Evolutionary conservation across 2,113 vertebrate genomes (phyloP).

Genomic region (Hydrolagus affinis): DNA sequence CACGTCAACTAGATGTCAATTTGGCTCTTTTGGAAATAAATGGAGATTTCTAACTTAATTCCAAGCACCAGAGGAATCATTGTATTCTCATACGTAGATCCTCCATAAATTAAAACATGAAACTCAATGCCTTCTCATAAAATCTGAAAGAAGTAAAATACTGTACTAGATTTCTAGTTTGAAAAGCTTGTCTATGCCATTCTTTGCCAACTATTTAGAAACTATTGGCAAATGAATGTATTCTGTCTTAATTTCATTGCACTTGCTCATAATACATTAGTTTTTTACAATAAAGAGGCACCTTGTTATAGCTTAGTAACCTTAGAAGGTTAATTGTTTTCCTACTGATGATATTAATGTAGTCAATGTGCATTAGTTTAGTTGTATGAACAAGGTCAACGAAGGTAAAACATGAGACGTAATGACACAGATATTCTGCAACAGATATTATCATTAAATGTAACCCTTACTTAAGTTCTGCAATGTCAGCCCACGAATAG

Average conservation of each 20-base stretch:
- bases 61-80: too few relatives aligned
- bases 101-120: neutral
- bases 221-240: neutral
- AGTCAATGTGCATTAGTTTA: neutral
- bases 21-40: neutral
- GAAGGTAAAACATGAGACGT: neutral
- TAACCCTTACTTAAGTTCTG: neutral
- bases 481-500: neutral
- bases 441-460: neutral
- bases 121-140: neutral
- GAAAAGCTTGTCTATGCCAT: neutral
- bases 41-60: too few relatives aligned
- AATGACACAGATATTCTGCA: neutral
- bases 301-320: neutral
- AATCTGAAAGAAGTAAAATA: neutral
- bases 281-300: neutral
- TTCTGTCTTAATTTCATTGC: neutral
- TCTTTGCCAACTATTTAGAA: neutral
- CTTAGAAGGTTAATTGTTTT: slow-evolving; percentile 14
- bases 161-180: neutral
- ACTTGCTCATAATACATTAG: neutral
- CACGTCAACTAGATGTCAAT: neutral
- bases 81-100: too few relatives aligned
- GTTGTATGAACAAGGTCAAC: neutral
- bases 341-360: neutral